Base-by-base conservation (phyloP, 1,140 invertebrate species). In the Sarcophaga bullata region DNA sequence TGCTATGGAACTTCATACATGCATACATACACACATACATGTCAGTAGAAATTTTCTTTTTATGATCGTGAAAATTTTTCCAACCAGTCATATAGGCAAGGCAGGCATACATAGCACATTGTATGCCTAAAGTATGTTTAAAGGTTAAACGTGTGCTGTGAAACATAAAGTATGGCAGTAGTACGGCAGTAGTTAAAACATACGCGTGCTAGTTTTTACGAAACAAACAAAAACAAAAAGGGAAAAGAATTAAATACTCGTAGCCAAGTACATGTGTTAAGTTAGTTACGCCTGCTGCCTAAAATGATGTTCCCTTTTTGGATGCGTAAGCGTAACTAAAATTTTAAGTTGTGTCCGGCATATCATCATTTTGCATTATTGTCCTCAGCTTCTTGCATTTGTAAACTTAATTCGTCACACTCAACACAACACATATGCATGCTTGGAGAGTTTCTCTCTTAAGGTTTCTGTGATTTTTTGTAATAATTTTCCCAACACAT, bases 271-370 rank as follows among this genome's bases (percentile, higher is more conserved):
- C 13, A 68, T n/a, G 7, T 58, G 13, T 68, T 19, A 17, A 68
- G 62, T 68, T 68, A 68, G 62, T 68, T 68, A 68, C 62, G 62
- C 62, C n/a, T 68, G 62, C 62, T 68, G 17, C 62, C 62, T 68
- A 68, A 68, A 68, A 68, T 19, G 17, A 19, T 68, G 19, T 19
- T 17, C 15, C 25, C 25, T 37, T 37, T 37, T 37, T 37, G 17
- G 17, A 68, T 68, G 62, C 62, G 62, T 68, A 68, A 68, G 62
- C 62, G 62, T 68, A 68, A 68, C 62, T 25, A 68, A 68, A 37
- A 6, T 68, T 25, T 15, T 2, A 68, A 68, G 17, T n/a, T 68
- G 62, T 68, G 62, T 68, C 62, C 62, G 19, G 62, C 62, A 68
- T 68, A 19, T 68, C 19, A 3, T 62, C 5, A n/a, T 62, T 62